phyloP scores from a whole-genome alignment of 23 tunicate genomes.

The Styela plicata region DNA sequence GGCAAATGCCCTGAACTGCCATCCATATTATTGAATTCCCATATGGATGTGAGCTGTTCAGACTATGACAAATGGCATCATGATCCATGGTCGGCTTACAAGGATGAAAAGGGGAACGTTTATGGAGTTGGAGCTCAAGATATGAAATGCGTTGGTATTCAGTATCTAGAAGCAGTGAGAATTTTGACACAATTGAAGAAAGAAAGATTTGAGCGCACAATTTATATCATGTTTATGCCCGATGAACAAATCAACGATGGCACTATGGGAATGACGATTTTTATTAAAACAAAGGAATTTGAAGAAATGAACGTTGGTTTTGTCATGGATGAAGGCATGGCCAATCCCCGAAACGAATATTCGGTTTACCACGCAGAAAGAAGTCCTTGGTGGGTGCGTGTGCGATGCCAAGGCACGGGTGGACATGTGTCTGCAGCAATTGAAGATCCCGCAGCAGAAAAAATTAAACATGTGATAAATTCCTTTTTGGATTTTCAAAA shows the following conservation, averaged over 20 bases:
- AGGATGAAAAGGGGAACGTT: conserved; percentile 17
- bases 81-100: conserved; percentile 22
- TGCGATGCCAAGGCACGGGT: conserved; percentile 1
- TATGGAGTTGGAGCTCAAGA: conserved; percentile 26
- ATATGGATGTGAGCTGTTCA: conserved; percentile 20
- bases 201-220: conserved; percentile 2
- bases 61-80: conserved; percentile 20
- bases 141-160: conserved; percentile 15
- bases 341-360: conserved; percentile 24
- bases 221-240: conserved; percentile 19
- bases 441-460: conserved; percentile 6
- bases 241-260: conserved; percentile 35
- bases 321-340: conserved; percentile 26
- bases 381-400: conserved; percentile 29
- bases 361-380: conserved; percentile 15
- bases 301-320: conserved; percentile 27
- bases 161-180: background rate
- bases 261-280: conserved; percentile 8
- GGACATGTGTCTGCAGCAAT: conserved; percentile 17
- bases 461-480: background rate
- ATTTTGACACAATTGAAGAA: background rate
- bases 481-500: background rate
- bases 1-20: conserved; percentile 2
- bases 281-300: conserved; percentile 18
- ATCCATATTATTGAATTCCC: conserved; percentile 20